Base-by-base conservation (phyloP, 2,797 vertebrate species). In the Fistularia commersonii region DNA sequence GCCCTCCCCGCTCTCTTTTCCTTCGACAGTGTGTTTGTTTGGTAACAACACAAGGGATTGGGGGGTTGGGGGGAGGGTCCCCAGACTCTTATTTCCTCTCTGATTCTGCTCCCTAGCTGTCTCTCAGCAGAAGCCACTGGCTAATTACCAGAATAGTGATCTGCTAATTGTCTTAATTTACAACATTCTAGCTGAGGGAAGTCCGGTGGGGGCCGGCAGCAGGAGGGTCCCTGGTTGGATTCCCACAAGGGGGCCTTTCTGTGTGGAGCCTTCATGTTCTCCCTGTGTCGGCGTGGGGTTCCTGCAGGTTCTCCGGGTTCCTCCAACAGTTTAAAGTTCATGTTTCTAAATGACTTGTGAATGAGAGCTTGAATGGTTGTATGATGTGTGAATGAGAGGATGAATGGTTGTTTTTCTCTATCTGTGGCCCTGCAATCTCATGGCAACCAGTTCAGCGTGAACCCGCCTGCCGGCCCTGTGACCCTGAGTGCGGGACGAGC, bases 81-180 rank as follows among this genome's bases (percentile, higher is more conserved):
- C 84, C 61, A 80, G 78, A 82, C 81, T 80, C 76, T 64, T 14
- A 69, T 78, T 81, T 93, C 93, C 91, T 91, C 89, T 87, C 89
- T 91, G 91, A 91, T 86, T 74, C 86, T 87, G 84, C 91, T 93
- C 88, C 90, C 90, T 84, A 92, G 90, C 90, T 87, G 75, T 90
- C 90, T 91, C 90, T 91, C 89, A 41, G 76, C 89, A 92, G 92
- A 93, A 90, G 90, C 90, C 91, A 89, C 89, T 91, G 93, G 93
- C 93, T 96, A 97, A 98, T 96, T 97, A 96, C 92, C 91, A 88
- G 91, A 90, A 93, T 92, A 93, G 92, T 90, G 91, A 91, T 93
- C 88, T 89, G 91, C 93, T 97, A 97, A 97, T 95, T 96, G 93
- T 93, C 91, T 94, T 96, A 94, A 95, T 95, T 97, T 95, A 95